phyloP scores from a whole-genome alignment of 2,113 vertebrate species.

The Etia nguti region DNA sequence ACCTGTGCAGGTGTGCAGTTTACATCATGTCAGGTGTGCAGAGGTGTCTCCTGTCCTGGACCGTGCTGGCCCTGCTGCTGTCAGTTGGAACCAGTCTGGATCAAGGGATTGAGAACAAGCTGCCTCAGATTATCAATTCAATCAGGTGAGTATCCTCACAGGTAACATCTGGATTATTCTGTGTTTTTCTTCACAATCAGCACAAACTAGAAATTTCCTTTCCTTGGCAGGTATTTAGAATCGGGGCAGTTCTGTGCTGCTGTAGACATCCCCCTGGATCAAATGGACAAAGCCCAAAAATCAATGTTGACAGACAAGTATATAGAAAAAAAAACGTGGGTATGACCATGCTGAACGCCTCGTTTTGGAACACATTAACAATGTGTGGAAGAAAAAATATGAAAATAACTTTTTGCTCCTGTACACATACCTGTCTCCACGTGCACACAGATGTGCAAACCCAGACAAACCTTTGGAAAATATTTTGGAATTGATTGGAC shows the following conservation, averaged over 20 bases:
- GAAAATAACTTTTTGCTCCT: fast-evolving
- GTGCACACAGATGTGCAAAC: not conserved
- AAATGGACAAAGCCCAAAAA: fast-evolving
- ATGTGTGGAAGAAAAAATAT: fast-evolving
- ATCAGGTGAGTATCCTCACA: not conserved
- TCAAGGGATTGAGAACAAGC: not conserved
- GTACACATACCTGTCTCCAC: not conserved
- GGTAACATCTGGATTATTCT: not conserved
- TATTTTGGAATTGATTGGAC: not conserved
- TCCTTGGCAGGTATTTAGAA: fast-evolving
- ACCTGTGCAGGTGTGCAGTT: not conserved
- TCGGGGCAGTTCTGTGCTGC: fast-evolving
- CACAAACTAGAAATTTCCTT: not conserved
- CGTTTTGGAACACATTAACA: fast-evolving
- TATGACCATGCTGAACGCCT: fast-evolving
- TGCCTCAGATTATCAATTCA: fast-evolving
- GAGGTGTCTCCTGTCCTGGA: not conserved
- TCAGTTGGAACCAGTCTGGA: not conserved
- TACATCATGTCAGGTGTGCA: not conserved
- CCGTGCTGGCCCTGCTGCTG: not conserved
- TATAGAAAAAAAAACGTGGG: fast-evolving
- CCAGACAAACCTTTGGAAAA: fast-evolving
- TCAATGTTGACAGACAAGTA: not conserved
- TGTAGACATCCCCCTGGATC: not conserved
- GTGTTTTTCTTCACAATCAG: not conserved